phyloP scores from a whole-genome alignment of 2,888 invertebrate genomes.

The Epinotia nisella region DNA sequence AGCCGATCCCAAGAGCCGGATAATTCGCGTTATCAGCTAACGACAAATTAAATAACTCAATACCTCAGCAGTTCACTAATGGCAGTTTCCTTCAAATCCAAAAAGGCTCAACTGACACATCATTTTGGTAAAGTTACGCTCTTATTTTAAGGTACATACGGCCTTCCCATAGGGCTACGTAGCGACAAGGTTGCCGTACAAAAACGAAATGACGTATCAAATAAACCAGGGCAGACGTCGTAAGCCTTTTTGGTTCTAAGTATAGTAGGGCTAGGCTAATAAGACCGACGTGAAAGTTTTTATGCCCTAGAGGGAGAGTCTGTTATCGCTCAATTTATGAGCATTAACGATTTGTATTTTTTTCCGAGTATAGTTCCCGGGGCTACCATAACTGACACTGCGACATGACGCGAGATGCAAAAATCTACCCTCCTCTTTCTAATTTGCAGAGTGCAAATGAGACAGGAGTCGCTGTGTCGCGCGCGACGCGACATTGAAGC shows the following conservation, averaged over 20 bases:
- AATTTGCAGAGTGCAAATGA: too few species aligned
- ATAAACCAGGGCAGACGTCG: neutral
- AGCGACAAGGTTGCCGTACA: neutral
- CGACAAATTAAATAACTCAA: constrained; percentile 40
- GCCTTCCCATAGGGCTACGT: constrained; percentile 10
- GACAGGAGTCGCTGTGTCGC: too few species aligned
- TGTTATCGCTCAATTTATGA: neutral
- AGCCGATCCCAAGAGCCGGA: constrained; percentile 7
- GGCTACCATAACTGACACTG: too few species aligned
- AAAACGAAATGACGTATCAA: constrained; percentile 1
- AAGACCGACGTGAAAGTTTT: neutral
- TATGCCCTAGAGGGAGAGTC: constrained; percentile 2
- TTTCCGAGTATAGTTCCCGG: neutral
- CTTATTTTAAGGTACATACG: neutral
- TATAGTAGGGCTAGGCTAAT: neutral
- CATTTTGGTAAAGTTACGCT: neutral
- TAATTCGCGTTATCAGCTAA: constrained; percentile 49
- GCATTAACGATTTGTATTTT: neutral
- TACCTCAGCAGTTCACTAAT: constrained; percentile 26
- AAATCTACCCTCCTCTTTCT: too few species aligned
- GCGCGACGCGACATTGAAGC: too few species aligned
- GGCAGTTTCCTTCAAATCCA: neutral
- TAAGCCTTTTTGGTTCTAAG: neutral
- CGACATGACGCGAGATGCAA: too few species aligned
- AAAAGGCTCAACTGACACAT: neutral